These are phyloP conservation scores for Pelmatolapia mariae DNA, from an alignment of 2,113 vertebrate species.

Conservation along the genomic window DNA sequence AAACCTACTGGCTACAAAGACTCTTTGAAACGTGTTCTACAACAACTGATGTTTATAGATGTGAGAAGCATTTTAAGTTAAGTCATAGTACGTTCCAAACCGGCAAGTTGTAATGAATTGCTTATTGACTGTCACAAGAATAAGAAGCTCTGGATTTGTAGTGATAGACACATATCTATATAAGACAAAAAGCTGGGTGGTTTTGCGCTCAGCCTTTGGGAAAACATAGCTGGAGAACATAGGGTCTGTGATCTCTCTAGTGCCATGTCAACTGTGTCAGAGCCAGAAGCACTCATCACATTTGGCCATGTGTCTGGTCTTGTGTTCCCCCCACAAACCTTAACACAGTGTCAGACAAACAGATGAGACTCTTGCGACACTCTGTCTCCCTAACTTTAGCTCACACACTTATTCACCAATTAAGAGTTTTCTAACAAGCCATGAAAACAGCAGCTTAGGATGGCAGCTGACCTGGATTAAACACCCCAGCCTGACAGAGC, in stretches of 20 bases:
- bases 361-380: conserved; percentile 35
- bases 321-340: neutral
- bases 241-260: neutral
- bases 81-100: neutral
- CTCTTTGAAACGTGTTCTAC: neutral
- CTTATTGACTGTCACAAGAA: neutral
- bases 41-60: neutral
- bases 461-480: conserved; percentile 54
- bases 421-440: conserved; percentile 31
- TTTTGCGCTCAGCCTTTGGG: neutral
- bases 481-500: conserved; percentile 21
- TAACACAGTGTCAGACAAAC: conserved; percentile 41
- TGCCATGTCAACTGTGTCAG: conserved; percentile 29
- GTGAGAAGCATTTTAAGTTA: neutral
- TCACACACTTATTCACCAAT: conserved; percentile 35
- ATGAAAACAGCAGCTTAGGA: conserved; percentile 21
- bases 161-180: neutral
- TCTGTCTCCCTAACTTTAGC: conserved; percentile 10
- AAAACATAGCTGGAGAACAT: conserved; percentile 12
- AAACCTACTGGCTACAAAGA: neutral
- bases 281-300: conserved; percentile 51
- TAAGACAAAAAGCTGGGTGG: neutral
- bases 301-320: conserved; percentile 34
- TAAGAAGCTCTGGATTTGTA: neutral
- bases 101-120: neutral